These are phyloP conservation scores for Hesperia comma DNA, from an alignment of 2,888 invertebrate genomes.

Conservation along the genomic window DNA sequence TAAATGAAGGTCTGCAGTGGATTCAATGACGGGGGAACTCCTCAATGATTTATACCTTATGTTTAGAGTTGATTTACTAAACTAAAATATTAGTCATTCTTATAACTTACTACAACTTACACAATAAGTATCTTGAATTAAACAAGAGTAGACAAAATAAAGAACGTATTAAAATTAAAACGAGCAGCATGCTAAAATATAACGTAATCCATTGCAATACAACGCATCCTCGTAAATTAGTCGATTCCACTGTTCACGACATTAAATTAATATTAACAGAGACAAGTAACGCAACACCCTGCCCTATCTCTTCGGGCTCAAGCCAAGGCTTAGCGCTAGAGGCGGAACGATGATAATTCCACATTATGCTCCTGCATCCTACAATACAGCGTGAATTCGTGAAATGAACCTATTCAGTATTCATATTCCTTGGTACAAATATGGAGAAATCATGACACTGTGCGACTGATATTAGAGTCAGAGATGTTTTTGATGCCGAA, in stretches of 20 bases:
- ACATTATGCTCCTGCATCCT: slow-evolving; percentile 48
- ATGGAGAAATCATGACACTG: background rate
- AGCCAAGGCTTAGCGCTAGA: slow-evolving; percentile 22
- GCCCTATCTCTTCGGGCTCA: slow-evolving; percentile 2
- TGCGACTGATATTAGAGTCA: slow-evolving; percentile 42
- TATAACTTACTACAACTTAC: too few species aligned
- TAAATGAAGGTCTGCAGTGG: too few species aligned
- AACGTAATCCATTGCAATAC: background rate
- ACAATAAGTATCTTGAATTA: too few species aligned
- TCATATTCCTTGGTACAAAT: slow-evolving; percentile 26
- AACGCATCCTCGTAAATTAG: background rate
- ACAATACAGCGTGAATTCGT: slow-evolving; percentile 36
- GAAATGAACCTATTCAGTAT: slow-evolving; percentile 7
- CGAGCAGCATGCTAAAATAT: too few species aligned
- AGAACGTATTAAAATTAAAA: too few species aligned
- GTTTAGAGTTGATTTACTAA: too few species aligned
- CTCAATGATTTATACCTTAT: too few species aligned
- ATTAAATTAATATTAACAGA: slow-evolving; percentile 4
- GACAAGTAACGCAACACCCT: background rate
- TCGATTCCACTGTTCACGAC: background rate
- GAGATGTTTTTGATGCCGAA: too few species aligned
- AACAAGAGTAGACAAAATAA: too few species aligned
- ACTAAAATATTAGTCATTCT: too few species aligned
- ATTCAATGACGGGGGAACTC: too few species aligned
- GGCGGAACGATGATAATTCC: slow-evolving; percentile 51